Percentiles rank a stretch among this genome's conserved stretches.
These are phyloP conservation scores for Scarus forsteni DNA, from an alignment of 2,797 vertebrate genomes.

Conservation along the genomic window DNA sequence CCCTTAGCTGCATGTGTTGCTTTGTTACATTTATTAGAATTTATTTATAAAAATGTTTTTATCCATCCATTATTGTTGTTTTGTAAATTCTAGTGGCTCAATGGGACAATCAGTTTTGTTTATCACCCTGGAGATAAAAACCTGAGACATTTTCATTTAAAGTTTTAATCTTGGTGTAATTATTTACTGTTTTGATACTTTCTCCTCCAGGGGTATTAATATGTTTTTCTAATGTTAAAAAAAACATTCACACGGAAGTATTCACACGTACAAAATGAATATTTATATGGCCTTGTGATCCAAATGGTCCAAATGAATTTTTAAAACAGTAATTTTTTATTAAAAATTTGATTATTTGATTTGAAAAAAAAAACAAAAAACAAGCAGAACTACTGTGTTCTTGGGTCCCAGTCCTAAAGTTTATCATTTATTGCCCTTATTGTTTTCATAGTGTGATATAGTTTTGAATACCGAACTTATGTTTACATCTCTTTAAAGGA, in stretches of 20 bases:
- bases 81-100: not conserved
- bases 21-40: too few species aligned
- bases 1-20: too few species aligned
- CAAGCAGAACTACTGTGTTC: not conserved
- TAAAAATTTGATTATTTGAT: not conserved
- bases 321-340: not conserved
- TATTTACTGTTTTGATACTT: not conserved
- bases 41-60: too few species aligned
- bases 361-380: not conserved
- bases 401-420: not conserved
- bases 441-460: slow-evolving; percentile 21
- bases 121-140: too few species aligned
- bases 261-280: not conserved
- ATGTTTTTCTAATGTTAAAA: not conserved
- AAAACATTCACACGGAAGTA: not conserved
- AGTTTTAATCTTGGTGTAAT: not conserved
- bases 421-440: not conserved
- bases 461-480: slow-evolving; percentile 21
- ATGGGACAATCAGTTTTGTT: not conserved
- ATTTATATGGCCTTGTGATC: not conserved
- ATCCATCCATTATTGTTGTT: too few species aligned
- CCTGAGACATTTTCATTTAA: too few species aligned
- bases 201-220: not conserved
- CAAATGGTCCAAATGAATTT: slow-evolving; percentile 4
- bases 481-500: slow-evolving; percentile 16